Base-by-base conservation (phyloP, 1,140 invertebrate species). In the Drosophila azteca region DNA sequence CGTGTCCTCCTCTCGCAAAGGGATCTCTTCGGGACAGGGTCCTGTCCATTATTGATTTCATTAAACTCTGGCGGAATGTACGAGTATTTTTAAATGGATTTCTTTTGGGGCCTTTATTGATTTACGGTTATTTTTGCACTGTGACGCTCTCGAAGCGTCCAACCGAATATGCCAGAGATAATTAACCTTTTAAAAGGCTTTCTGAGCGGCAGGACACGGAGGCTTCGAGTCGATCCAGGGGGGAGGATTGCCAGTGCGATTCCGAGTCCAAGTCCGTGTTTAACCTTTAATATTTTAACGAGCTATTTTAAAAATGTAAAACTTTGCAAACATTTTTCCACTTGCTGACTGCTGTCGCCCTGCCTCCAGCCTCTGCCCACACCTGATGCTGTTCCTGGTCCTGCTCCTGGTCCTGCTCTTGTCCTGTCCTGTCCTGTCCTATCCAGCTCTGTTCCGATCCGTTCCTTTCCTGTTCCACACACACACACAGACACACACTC, bases 241-340 rank as follows among this genome's bases (percentile, higher is more conserved):
- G 35, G 4, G 35, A 39, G 11, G 11, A 39, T n/a, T n/a, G n/a
- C n/a, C n/a, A n/a, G 17, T 20, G 17, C 17, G 17, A 20, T 20
- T 20, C 17, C 17, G 17, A 20, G 17, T 20, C 17, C 17, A 20
- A 20, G 35, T 39, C 17, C 49, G 62, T 61, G 58, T 60, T 88
- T 82, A 82, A 87, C 82, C 79, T 88, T 88, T 88, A 88, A 88
- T 83, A 88, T 83, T 88, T 88, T 88, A 88, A 88, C 79, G 68
- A 88, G 83, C 72, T 77, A 79, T 79, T 88, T 88, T 88, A 79
- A 88, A 88, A 87, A 88, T 89, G 72, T 72, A 88, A 87, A 88
- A 88, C 83, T 88, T 79, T 66, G 65, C 83, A 82, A 88, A 79
- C 83, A 87, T 89, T 67, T 51, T 70, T 66, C 35, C 65, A 62